phyloP scores from a whole-genome alignment of 2,888 invertebrate genomes.

The Erebia palarica region DNA sequence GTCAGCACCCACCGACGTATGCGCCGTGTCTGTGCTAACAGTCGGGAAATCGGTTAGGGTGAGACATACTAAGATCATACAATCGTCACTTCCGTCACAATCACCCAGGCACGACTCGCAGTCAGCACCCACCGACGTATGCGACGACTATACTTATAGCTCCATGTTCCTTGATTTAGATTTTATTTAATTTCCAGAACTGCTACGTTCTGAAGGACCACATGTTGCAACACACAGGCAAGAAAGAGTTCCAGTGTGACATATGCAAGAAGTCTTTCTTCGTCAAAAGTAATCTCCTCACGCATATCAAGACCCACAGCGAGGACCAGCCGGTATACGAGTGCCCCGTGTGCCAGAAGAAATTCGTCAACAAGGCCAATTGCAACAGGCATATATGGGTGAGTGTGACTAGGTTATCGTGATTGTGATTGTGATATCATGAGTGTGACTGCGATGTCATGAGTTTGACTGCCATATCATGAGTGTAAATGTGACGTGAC shows the following conservation, averaged over 20 bases:
- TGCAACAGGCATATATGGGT: conserved; percentile 11
- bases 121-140: background rate
- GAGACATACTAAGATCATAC: background rate
- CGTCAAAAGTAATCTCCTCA: conserved; percentile 1
- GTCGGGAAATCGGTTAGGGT: conserved; percentile 6
- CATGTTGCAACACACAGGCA: background rate
- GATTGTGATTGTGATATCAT: too few species aligned
- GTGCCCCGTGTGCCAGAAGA: conserved; percentile 11
- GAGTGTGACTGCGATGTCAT: too few species aligned
- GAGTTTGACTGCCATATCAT: too few species aligned
- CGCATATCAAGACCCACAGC: conserved; percentile 7
- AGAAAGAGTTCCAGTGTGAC: conserved; percentile 14
- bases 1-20: background rate
- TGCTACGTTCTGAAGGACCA: conserved; percentile 2
- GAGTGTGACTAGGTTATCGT: background rate
- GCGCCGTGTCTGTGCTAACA: conserved; percentile 7
- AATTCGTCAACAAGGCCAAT: conserved; percentile 5
- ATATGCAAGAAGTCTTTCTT: conserved; percentile 4
- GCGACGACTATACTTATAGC: too few species aligned
- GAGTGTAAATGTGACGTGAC: too few species aligned
- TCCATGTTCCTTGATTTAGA: too few species aligned
- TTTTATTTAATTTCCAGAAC: background rate
- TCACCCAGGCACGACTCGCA: conserved; percentile 6
- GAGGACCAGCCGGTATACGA: background rate
- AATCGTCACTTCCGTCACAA: background rate